phyloP scores from a whole-genome alignment of 2,113 vertebrate genomes.

The Mustelus asterias region DNA sequence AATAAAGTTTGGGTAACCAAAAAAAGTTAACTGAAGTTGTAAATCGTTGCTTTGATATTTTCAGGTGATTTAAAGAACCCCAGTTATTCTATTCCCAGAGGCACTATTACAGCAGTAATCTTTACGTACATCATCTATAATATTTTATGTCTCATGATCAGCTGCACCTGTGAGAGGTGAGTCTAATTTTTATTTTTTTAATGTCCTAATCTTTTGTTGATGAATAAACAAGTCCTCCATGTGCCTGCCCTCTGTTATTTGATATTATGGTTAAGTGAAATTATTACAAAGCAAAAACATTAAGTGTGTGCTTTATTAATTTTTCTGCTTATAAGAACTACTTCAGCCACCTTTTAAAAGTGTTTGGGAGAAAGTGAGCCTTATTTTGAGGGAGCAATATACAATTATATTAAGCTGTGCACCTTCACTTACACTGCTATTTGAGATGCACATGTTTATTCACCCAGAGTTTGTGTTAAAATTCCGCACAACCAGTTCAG shows the following conservation, averaged over 20 bases:
- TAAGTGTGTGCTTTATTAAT: not conserved
- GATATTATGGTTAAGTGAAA: not conserved
- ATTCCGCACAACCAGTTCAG: not conserved
- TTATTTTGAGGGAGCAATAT: not conserved
- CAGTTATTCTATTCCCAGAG: slow-evolving; percentile 78
- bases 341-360: not conserved
- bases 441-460: not conserved
- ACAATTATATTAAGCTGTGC: not conserved
- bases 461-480: not conserved
- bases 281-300: not conserved
- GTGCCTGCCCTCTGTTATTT: not conserved
- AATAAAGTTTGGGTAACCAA: not conserved
- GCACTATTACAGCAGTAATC: slow-evolving; percentile 79
- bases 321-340: not conserved
- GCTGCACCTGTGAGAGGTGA: slow-evolving; percentile 78
- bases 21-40: not conserved
- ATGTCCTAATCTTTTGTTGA: not conserved
- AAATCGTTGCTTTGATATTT: slow-evolving; percentile 37
- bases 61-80: slow-evolving; percentile 78
- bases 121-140: slow-evolving; percentile 84
- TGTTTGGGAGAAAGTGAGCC: not conserved
- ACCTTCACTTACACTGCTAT: not conserved
- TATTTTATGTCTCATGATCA: slow-evolving; percentile 67
- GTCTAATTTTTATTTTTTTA: slow-evolving; percentile 38
- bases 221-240: not conserved